Base-by-base conservation (phyloP, 30 jellyfish, hydroid and myxozoan species). In the Aurelia sp. region DNA sequence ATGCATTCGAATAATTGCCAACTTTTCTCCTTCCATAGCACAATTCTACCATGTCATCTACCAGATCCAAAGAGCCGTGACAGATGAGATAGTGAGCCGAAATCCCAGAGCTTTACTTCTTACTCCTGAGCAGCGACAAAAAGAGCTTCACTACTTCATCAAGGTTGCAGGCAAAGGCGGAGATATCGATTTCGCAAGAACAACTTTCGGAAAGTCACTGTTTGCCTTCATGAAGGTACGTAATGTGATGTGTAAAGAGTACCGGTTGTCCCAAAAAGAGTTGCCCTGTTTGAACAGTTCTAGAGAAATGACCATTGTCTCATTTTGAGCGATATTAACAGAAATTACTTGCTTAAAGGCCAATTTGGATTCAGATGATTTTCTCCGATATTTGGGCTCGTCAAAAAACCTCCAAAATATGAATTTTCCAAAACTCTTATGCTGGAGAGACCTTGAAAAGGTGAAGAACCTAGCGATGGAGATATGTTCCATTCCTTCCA, bases 11-110 rank as follows among this genome's bases (percentile, higher is more conserved):
- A 27, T 27, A 64, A 64, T 13, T 64, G 2, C 0, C 10, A 13
- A 6, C 30, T 18, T 55, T 57, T 41, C 55, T 50, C 18, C 48
- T 66, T 31, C 11, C 50, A 4, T 86, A 90, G 97, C 94, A 13
- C 79, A 82, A 66, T 90, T 78, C 81, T 74, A 66, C 85, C 74
- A 85, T 50, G 97, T 90, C 44, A 83, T 90, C 8, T 90, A 81
- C 84, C 91, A 82, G 78, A 90, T 90, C 59, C 97, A 90, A 78
- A 35, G 90, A 64, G 94, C 97, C 6, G 92, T 90, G 55, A 90
- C 97, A 6, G 95, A 84, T 62, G 97, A 90, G 71, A 79, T 89
- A 33, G 86, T 89, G 65, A 84, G 93, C 64, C 87, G 87, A 23
- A 74, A 84, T 53, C 93, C 93, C 16, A 62, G 91, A 11, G 87